Conservation (phyloP, 2,113 vertebrate genomes). For the Panthera uncia region DNA sequence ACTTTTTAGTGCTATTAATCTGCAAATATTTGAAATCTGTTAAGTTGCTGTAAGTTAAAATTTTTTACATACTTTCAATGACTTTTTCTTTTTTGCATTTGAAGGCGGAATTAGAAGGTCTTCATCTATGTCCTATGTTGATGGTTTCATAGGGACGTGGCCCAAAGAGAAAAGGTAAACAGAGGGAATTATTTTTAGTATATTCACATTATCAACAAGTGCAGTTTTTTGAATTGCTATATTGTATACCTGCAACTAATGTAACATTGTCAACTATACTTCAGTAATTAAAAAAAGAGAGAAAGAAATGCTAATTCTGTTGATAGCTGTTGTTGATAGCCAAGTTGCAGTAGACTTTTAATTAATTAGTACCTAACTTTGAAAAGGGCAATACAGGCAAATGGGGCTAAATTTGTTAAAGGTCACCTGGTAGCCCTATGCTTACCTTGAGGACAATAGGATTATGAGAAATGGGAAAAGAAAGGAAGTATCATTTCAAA, state of each 20-base stretch:
- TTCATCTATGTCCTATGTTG: conserved; percentile 98
- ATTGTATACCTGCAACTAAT: neutral
- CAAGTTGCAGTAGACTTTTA: neutral
- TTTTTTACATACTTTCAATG: neutral
- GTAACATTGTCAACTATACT: neutral
- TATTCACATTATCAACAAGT: neutral
- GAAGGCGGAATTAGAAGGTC: conserved; percentile 95
- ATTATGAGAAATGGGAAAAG: neutral
- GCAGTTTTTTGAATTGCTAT: neutral
- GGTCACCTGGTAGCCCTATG: accelerated
- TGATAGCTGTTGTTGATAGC: neutral
- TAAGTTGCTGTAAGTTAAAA: neutral
- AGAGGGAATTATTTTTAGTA: neutral
- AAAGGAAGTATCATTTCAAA: neutral
- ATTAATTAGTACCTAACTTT: neutral
- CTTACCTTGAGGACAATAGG: neutral
- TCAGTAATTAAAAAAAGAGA: neutral
- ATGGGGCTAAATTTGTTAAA: neutral
- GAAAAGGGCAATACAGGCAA: neutral
- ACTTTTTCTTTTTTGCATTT: conserved; percentile 69
- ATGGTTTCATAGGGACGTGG: conserved; percentile 97
- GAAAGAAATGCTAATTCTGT: neutral
- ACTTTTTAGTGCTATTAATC: neutral
- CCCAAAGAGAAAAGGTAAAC: conserved; percentile 96
- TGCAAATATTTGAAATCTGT: neutral